Percentiles rank a stretch among this genome's conserved stretches.
Conservation (phyloP, 2,113 vertebrate species). For the Anoura caudifer region DNA sequence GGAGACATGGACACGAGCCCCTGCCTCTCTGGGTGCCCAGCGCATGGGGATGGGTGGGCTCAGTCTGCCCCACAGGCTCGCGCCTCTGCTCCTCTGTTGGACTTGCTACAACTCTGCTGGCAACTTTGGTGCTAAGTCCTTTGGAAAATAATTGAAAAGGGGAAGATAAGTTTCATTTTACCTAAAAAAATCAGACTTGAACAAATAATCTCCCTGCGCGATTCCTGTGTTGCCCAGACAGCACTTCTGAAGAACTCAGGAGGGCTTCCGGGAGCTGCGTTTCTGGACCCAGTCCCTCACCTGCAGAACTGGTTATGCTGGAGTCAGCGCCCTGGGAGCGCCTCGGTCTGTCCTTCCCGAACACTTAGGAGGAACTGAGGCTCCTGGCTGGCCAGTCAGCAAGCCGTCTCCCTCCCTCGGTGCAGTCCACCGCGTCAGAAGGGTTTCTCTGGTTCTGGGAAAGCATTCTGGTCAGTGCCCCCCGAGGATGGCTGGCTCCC, state of each 20-base stretch:
- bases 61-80: not conserved
- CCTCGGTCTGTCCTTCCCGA: constrained; percentile 7
- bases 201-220: not conserved
- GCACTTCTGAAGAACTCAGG: not conserved
- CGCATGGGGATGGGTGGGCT: rapidly evolving
- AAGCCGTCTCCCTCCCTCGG: not conserved
- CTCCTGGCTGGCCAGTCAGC: not conserved
- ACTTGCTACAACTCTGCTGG: not conserved
- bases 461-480: not conserved
- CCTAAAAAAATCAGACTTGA: not conserved
- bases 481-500: not conserved
- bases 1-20: no score
- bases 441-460: not conserved
- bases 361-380: constrained; percentile 10
- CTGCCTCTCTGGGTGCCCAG: rapidly evolving
- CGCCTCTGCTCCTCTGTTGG: not conserved
- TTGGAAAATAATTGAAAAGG: not conserved
- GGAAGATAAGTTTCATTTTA: not conserved
- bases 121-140: not conserved
- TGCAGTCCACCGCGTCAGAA: not conserved
- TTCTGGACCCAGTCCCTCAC: constrained; percentile 7
- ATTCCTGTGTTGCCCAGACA: not conserved
- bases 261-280: not conserved
- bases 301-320: constrained; percentile 42
- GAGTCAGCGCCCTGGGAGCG: constrained; percentile 49